Conservation (phyloP, 1,140 invertebrate genomes). For the Hylaeus anthracinus region DNA sequence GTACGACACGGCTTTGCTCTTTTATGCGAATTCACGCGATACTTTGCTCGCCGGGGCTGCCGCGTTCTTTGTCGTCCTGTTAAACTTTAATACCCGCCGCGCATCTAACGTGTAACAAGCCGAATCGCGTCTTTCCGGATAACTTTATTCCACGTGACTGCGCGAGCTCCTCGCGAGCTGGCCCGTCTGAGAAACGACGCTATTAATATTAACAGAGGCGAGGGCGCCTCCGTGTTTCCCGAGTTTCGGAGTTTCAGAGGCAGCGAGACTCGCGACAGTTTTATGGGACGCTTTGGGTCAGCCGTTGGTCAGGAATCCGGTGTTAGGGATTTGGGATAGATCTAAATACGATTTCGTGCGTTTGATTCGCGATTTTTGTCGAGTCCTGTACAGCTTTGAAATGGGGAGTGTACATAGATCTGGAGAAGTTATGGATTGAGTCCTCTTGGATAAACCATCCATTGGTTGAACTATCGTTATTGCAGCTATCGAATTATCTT, state of each 20-base stretch:
- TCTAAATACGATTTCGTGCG: too few relatives aligned
- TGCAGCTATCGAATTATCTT: too few relatives aligned
- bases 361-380: too few relatives aligned
- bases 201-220: constrained; percentile 23
- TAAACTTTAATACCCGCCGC: constrained; percentile 57
- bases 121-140: not conserved
- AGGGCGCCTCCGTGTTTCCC: not conserved
- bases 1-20: not conserved
- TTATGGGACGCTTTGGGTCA: not conserved
- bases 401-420: too few relatives aligned
- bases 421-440: too few relatives aligned
- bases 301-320: too few relatives aligned
- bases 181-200: not conserved
- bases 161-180: not conserved
- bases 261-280: not conserved
- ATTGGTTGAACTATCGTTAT: too few relatives aligned
- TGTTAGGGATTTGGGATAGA: too few relatives aligned
- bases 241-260: not conserved
- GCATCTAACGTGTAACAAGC: constrained; percentile 46
- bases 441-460: too few relatives aligned
- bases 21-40: constrained; percentile 2
- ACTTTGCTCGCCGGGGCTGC: not conserved
- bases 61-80: constrained; percentile 33
- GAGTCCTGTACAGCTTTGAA: too few relatives aligned
- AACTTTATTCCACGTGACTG: not conserved